A percentile compares a stretch with the other conserved stretches of the same genome.
phyloP scores from a whole-genome alignment of 2,888 invertebrate species.

The Oscheius onirici region DNA sequence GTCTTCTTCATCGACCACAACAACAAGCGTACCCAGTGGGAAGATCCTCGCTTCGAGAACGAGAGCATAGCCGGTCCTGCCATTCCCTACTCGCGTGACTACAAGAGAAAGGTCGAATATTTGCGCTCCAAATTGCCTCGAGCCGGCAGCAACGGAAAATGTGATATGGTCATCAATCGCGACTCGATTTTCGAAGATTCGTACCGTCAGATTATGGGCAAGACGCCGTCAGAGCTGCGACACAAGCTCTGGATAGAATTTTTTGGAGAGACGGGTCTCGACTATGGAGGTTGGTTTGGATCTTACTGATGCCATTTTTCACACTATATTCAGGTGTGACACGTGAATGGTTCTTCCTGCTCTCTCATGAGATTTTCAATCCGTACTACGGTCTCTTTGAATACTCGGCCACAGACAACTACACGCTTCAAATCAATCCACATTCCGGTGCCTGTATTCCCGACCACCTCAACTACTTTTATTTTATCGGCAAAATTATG shows the following conservation, averaged over 20 bases:
- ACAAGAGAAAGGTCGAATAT: conserved; percentile 93
- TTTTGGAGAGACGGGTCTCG: conserved; percentile 81
- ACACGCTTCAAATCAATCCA: conserved; percentile 97
- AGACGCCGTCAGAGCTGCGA: conserved; percentile 85
- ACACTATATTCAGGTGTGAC: conserved; percentile 32
- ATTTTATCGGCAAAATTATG: conserved; percentile 95
- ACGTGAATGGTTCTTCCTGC: conserved; percentile 82
- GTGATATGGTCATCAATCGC: conserved; percentile 90
- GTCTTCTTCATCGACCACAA: conserved; percentile 99
- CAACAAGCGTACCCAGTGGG: conserved; percentile 90
- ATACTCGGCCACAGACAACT: conserved; percentile 99
- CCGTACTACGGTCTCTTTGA: conserved; percentile 99
- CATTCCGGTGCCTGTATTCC: conserved; percentile 96
- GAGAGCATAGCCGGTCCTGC: conserved; percentile 91
- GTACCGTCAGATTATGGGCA: conserved; percentile 90
- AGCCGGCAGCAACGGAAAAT: conserved; percentile 94
- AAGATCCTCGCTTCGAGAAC: conserved; percentile 90
- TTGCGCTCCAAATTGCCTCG: conserved; percentile 94
- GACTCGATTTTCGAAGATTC: conserved; percentile 95
- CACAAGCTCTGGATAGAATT: conserved; percentile 99
- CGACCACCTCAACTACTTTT: conserved; percentile 96
- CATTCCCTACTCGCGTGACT: conserved; percentile 97
- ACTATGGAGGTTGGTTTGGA: conserved; percentile 61
- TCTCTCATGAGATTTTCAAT: conserved; percentile 99
- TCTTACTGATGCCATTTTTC: too few relatives aligned